Evolutionary conservation across 2,888 invertebrate species (phyloP), one percentile per base, ranked within the genome.

Genomic region (Gastrophysa polygoni): DNA sequence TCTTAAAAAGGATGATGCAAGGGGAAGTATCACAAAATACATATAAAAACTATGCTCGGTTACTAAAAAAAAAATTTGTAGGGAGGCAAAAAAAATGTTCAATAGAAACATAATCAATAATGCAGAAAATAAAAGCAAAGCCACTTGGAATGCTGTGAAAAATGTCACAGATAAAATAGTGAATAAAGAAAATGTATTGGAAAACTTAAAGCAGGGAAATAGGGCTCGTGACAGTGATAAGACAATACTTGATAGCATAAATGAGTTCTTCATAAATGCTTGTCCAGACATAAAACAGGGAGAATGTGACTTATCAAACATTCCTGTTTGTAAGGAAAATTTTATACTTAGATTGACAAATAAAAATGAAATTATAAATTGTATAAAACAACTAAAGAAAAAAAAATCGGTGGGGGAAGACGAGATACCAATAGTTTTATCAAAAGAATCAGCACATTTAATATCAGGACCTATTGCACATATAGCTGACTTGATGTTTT

Each of bases 211-310:
- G 38, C 38, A 38, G 14, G 38, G 38, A 8, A 8, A 38, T 14
- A n/a, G n/a, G 2, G 1, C n/a, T 2, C 10, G 1, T 46, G 46
- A 46, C 11, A 46, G 18, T 11, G 11, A 18, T 18, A 46, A 46
- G 18, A 46, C 11, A 46, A 46, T 46, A 46, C 21, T 20, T 17
- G 8, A 46, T 46, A 18, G 2, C 10, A 46, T 46, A 46, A 46
- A 46, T 46, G 21, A 21, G 1, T 46, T 46, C 8, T 46, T 46
- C 20, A 46, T 46, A 46, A 46, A 46, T 46, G 46, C 46, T 18
- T 18, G 18, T 46, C 21, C 18, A 46, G 46, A 46, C 8, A 18
- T 18, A 17, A 46, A 46, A 18, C 18, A 18, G 4, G 18, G 8
- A 46, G 18, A 46, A 4, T 20, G 8, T 8, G 8, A 46, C 11